Conservation (phyloP, 2,888 invertebrate genomes). For the Mellilla xanthometata region DNA sequence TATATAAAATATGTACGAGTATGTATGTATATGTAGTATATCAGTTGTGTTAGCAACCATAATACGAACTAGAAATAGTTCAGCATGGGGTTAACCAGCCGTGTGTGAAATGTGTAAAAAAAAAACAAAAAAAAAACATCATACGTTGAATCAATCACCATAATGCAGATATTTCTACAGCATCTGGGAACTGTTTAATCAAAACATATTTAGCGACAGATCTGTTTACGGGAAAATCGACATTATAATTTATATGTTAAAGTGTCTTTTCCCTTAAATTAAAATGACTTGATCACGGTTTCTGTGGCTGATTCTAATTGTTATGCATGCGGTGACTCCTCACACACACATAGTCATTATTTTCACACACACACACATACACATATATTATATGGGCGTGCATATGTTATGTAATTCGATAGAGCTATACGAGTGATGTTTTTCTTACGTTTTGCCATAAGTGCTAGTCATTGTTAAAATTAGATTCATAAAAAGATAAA, state of each 20-base stretch:
- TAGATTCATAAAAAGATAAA: too few relatives aligned
- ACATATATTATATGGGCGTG: background rate
- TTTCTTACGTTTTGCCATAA: too few relatives aligned
- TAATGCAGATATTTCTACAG: background rate
- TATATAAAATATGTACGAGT: too few relatives aligned
- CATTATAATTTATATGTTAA: background rate
- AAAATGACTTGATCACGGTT: conserved; percentile 13
- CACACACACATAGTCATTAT: too few relatives aligned
- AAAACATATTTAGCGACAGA: too few relatives aligned
- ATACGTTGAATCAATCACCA: background rate
- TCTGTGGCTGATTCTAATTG: conserved; percentile 11
- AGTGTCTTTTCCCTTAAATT: background rate
- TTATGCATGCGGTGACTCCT: conserved; percentile 5
- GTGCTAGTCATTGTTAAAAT: too few relatives aligned
- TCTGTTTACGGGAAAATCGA: background rate
- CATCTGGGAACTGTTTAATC: background rate
- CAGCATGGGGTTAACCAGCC: too few relatives aligned
- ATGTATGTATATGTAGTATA: too few relatives aligned
- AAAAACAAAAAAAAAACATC: too few relatives aligned
- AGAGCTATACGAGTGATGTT: background rate
- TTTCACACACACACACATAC: background rate
- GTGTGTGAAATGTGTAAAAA: too few relatives aligned
- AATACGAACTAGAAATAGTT: too few relatives aligned
- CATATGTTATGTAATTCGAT: background rate
- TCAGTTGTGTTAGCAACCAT: too few relatives aligned